phyloP scores from a whole-genome alignment of 1,140 invertebrate genomes.

The Drosophila ironensis region DNA sequence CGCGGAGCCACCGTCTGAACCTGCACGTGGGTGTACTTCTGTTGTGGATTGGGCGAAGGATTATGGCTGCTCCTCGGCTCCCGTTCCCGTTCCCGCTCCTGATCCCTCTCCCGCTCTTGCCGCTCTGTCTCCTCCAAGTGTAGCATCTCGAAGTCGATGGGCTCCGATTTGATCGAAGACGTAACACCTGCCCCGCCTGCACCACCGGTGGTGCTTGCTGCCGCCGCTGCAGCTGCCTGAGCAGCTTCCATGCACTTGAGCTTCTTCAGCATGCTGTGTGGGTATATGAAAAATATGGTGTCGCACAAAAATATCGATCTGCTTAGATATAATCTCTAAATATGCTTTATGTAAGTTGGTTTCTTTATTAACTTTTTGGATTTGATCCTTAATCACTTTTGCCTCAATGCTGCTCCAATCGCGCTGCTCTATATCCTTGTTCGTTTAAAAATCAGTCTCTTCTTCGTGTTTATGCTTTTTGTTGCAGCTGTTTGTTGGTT shows the following conservation, averaged over 20 bases:
- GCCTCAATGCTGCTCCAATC: conserved; percentile 43
- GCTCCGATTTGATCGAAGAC: conserved; percentile 73
- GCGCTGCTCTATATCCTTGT: conserved; percentile 17
- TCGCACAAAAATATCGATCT: conserved; percentile 42
- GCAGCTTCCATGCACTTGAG: conserved; percentile 73
- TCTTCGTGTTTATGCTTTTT: conserved; percentile 77
- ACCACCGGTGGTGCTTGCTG: conserved; percentile 9
- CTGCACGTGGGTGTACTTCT: conserved; percentile 71
- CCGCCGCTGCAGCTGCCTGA: conserved; percentile 55
- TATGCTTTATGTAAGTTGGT: conserved; percentile 33
- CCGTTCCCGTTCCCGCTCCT: conserved; percentile 3
- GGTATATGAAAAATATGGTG: conserved; percentile 1
- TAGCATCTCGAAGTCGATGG: conserved; percentile 74
- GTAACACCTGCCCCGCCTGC: not conserved
- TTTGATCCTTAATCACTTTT: conserved; percentile 72
- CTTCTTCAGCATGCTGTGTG: conserved; percentile 70
- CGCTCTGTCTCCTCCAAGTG: conserved; percentile 62
- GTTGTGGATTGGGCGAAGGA: conserved; percentile 6
- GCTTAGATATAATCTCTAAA: conserved; percentile 22
- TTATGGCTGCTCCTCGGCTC: conserved; percentile 8
- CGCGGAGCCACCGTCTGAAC: conserved; percentile 72
- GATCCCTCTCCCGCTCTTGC: conserved; percentile 1
- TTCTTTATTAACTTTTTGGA: conserved; percentile 42
- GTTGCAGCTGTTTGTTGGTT: conserved; percentile 45
- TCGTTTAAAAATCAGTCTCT: conserved; percentile 72